Conservation (phyloP, 1,140 invertebrate genomes). For the Cherax quadricarinatus region DNA sequence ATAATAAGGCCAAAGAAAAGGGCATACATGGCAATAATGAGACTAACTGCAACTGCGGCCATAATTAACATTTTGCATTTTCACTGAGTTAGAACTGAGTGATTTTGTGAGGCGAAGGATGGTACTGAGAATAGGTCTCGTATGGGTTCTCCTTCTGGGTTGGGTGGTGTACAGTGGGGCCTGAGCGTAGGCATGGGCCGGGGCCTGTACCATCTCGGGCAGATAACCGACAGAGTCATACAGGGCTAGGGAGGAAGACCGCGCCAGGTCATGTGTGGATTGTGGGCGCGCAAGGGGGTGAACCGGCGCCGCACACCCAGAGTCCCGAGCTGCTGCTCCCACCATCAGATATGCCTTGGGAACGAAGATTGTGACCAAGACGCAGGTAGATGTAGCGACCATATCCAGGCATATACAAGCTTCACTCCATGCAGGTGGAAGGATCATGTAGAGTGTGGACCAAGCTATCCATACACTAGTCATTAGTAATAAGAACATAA, state of each 20-base stretch:
- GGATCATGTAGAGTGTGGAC: conserved; percentile 78
- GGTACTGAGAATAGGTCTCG: conserved; percentile 63
- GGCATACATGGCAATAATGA: too few species aligned
- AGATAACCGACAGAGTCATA: conserved; percentile 75
- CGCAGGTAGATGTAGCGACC: conserved; percentile 79
- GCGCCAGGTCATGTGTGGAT: conserved; percentile 43
- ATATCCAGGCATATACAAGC: conserved; percentile 80
- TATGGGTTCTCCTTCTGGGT: conserved; percentile 52
- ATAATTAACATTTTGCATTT: too few species aligned
- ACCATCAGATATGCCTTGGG: conserved; percentile 81
- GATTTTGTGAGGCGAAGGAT: conserved; percentile 63
- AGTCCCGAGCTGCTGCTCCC: conserved; percentile 76
- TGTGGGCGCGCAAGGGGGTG: conserved; percentile 39
- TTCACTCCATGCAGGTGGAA: conserved; percentile 78
- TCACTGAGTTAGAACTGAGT: conserved; percentile 49
- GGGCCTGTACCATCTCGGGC: conserved; percentile 62
- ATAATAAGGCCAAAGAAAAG: too few species aligned
- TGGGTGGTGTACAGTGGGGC: conserved; percentile 48
- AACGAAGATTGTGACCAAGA: conserved; percentile 80
- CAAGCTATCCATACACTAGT: conserved; percentile 79
- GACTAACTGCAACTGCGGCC: too few species aligned
- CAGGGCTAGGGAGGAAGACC: conserved; percentile 74
- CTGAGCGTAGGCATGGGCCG: conserved; percentile 39
- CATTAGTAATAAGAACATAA: conserved; percentile 79
- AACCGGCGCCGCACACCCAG: conserved; percentile 78